phyloP scores from a whole-genome alignment of 2,113 vertebrate species.

The Laticauda colubrina region DNA sequence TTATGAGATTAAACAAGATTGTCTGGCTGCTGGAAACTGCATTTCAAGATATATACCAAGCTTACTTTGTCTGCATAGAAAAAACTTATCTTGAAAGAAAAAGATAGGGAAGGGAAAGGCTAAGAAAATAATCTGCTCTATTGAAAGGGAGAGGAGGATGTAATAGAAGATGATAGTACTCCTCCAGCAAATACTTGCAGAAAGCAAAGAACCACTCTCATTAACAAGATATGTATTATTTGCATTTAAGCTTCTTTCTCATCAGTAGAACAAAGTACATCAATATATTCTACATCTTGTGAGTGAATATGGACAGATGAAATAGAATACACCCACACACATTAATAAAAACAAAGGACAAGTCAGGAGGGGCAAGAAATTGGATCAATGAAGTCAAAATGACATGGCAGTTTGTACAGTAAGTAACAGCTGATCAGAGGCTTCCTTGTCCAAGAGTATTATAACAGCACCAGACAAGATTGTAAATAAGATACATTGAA shows the following conservation, averaged over 20 bases:
- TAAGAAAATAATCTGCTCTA: constrained; percentile 13
- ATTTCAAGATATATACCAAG: neutral
- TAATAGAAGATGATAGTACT: neutral
- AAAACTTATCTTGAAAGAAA: neutral
- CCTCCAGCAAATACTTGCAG: neutral
- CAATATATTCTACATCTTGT: neutral
- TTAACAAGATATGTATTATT: constrained; percentile 12
- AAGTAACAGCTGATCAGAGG: constrained; percentile 12
- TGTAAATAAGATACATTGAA: neutral
- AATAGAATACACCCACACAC: neutral
- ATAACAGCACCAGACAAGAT: neutral
- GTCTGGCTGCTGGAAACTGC: neutral
- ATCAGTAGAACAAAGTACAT: neutral
- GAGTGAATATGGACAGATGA: neutral
- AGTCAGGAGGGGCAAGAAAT: neutral
- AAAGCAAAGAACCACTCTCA: constrained; percentile 6
- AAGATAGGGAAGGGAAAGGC: neutral
- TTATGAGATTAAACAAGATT: neutral
- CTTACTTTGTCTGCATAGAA: neutral
- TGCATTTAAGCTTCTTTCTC: constrained; percentile 21
- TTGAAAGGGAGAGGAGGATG: neutral
- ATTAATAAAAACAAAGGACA: neutral
- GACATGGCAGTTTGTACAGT: constrained; percentile 20
- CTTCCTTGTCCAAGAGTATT: neutral
- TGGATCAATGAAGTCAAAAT: neutral